Evolutionary conservation across 2,888 invertebrate species (phyloP), one percentile per base, ranked within the genome.

Genomic region (Philonicus albiceps): DNA sequence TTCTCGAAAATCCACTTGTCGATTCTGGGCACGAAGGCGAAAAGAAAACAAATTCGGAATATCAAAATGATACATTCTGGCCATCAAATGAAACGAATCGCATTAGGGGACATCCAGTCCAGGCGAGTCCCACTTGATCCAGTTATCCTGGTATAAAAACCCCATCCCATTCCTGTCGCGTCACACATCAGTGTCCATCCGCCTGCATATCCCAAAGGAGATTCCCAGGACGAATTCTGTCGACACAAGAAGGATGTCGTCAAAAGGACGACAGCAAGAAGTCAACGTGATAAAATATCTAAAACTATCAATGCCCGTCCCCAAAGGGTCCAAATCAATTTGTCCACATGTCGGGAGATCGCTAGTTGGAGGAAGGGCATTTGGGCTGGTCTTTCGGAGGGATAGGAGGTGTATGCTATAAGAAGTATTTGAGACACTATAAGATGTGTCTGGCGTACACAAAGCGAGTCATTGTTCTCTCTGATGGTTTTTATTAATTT

Each of bases 11-110:
- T 87, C 88, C 86, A 88, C 86, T 88, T 88, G 88, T 88, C 88
- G 85, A 88, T 88, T 88, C 88, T 86, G 86, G 83, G 87, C 88
- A 88, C 88, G 88, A 87, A 88, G 34, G 81, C 85, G 74, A 85
- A 76, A 84, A 86, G 87, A 88, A 89, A 89, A 88, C 88, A 89
- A 88, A 89, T 88, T 88, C 88, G 87, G 88, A 88, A 88, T 89
- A 89, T 88, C 88, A 89, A 88, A 88, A 88, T 89, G 89, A 89
- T 88, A 89, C 88, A 89, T 88, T 87, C 88, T 87, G 87, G 89
- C 88, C 88, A 89, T 88, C 88, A 89, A 88, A 87, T 87, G 87
- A 87, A 87, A 88, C 86, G 86, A 88, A 87, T 88, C 85, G 74
- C 87, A 87, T 88, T 88, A 88, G 85, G 64, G 75, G 75, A 75